phyloP scores from a whole-genome alignment of 2,113 vertebrate species.

The Petrocephalus zakoni region DNA sequence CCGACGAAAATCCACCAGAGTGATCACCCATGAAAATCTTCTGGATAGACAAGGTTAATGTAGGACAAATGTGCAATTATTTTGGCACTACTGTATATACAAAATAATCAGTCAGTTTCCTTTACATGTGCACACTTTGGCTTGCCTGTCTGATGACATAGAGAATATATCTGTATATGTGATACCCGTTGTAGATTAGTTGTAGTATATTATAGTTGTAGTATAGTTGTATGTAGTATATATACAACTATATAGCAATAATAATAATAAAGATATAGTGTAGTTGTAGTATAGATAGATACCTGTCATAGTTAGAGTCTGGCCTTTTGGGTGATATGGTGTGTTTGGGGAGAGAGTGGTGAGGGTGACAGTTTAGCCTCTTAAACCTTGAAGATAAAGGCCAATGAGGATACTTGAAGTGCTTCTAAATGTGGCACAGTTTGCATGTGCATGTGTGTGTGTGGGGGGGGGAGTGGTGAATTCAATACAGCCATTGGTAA shows the following conservation, averaged over 20 bases:
- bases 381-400: background rate
- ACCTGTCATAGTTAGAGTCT: background rate
- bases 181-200: too few species aligned
- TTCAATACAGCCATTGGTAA: conserved; percentile 17
- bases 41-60: background rate
- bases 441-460: background rate
- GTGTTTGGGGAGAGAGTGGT: background rate
- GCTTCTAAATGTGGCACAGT: background rate
- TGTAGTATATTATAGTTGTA: too few species aligned
- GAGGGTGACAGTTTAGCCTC: conserved; percentile 3
- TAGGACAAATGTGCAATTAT: background rate
- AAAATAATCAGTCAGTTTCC: background rate
- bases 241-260: too few species aligned
- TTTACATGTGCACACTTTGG: background rate
- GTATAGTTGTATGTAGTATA: too few species aligned
- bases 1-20: background rate
- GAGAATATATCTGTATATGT: background rate
- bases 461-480: background rate
- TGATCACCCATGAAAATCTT: background rate
- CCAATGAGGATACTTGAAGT: conserved; percentile 10
- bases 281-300: too few species aligned
- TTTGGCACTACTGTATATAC: background rate
- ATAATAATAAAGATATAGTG: too few species aligned
- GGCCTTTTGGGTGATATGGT: background rate
- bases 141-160: background rate